These are phyloP conservation scores for Hydractinia echinata DNA, from an alignment of 30 jellyfish, hydroid and myxozoan species.

Conservation along the genomic window DNA sequence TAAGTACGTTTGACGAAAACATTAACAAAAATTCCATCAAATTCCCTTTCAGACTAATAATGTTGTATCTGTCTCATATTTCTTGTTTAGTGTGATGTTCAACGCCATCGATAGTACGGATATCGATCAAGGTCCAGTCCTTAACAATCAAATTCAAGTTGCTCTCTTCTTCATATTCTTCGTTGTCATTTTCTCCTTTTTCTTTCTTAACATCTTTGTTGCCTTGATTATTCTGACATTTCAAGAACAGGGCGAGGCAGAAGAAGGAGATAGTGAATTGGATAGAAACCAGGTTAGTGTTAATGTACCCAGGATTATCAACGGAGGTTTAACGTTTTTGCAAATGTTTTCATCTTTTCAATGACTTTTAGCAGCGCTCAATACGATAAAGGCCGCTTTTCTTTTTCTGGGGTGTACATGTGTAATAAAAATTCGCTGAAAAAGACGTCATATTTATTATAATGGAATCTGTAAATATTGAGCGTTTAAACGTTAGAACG, in stretches of 20 bases:
- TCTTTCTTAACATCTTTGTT: slow-evolving; percentile 95
- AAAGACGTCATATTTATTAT: too few relatives aligned
- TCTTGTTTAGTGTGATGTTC: slow-evolving; percentile 79
- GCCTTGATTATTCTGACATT: slow-evolving; percentile 93
- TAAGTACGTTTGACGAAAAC: slow-evolving; percentile 37
- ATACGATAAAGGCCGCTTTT: too few relatives aligned
- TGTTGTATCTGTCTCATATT: background rate
- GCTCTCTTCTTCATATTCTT: slow-evolving; percentile 89
- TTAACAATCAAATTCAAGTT: slow-evolving; percentile 92
- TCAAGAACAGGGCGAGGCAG: slow-evolving; percentile 99
- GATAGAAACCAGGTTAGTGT: slow-evolving; percentile 87
- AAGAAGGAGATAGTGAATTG: slow-evolving; percentile 98
- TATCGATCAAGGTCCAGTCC: slow-evolving; percentile 85
- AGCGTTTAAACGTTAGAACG: too few relatives aligned
- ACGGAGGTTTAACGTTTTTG: background rate
- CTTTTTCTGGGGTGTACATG: too few relatives aligned
- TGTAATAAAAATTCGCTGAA: too few relatives aligned
- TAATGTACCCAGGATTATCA: background rate
- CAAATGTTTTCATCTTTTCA: background rate
- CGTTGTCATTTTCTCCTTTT: slow-evolving; percentile 95
- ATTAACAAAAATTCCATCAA: background rate
- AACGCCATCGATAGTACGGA: slow-evolving; percentile 98
- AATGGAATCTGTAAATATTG: too few relatives aligned
- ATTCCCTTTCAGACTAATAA: background rate
- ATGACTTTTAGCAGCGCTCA: background rate